Evolutionary conservation across 2,113 vertebrate species (phyloP).

Genomic region (Rutilus rutilus): DNA sequence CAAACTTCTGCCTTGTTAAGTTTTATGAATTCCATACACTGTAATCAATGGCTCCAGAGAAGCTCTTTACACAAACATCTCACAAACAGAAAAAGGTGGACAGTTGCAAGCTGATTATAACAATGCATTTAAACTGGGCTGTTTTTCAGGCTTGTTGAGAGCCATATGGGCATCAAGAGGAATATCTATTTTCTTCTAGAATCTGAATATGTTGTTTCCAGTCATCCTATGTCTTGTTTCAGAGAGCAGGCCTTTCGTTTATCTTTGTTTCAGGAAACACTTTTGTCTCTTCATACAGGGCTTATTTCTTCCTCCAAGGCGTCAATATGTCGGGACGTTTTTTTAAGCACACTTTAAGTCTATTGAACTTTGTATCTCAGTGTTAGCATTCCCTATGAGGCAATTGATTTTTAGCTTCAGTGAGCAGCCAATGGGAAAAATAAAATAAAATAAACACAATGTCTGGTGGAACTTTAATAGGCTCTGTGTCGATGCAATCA

Average conservation of each 20-base stretch:
- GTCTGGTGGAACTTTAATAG: not conserved
- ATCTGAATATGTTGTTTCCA: conserved; percentile 17
- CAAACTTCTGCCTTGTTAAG: not conserved
- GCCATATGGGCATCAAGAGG: conserved; percentile 41
- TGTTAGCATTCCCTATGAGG: conserved; percentile 17
- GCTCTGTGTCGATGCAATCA: not conserved
- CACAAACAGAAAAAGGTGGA: not conserved
- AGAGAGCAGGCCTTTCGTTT: not conserved
- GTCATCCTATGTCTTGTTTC: not conserved
- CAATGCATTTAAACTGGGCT: conserved; percentile 6
- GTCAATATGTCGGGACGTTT: conserved; percentile 1
- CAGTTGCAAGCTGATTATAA: not conserved
- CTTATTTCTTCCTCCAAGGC: not conserved
- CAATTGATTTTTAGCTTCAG: conserved; percentile 16
- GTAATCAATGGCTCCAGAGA: not conserved
- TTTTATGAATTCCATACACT: not conserved
- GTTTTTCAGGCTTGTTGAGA: conserved; percentile 32
- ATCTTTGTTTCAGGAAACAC: not conserved
- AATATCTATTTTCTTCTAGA: conserved; percentile 52
- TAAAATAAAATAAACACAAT: not conserved
- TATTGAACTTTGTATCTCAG: conserved; percentile 22
- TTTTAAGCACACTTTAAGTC: not conserved
- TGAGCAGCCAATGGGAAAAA: not conserved
- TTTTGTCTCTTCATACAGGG: not conserved
- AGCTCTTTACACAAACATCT: not conserved